A percentile compares a stretch with the other conserved stretches of the same genome.
These are phyloP conservation scores for Eulemur coronatus DNA, from an alignment of 2,797 vertebrate species.

Conservation along the genomic window DNA sequence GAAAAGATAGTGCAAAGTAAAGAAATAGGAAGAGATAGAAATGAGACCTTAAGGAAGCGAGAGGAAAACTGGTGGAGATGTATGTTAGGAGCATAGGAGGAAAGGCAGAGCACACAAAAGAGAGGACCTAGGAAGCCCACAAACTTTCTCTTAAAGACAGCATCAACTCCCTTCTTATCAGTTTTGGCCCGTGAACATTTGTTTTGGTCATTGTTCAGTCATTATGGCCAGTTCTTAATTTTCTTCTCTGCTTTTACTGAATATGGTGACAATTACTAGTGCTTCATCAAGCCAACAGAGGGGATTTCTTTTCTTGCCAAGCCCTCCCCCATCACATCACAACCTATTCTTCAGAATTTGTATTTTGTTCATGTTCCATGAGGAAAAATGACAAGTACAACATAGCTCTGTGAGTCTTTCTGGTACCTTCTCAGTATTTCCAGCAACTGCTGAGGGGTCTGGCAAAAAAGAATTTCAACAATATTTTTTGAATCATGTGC, in stretches of 20 bases:
- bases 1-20: neutral
- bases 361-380: neutral
- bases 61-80: no score
- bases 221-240: neutral
- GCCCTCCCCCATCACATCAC: neutral
- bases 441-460: neutral
- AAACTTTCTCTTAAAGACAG: neutral
- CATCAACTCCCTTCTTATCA: neutral
- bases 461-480: neutral
- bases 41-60: accelerated
- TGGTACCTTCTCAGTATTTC: neutral
- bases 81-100: neutral
- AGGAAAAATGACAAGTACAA: neutral
- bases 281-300: neutral
- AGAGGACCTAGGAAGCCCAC: neutral
- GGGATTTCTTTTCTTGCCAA: neutral
- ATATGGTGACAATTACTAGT: neutral
- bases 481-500: neutral
- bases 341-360: neutral
- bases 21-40: neutral
- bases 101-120: neutral
- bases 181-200: neutral
- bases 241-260: neutral
- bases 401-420: neutral
- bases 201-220: neutral